A percentile compares a stretch with the other conserved stretches of the same genome.
Conservation (phyloP, 2,113 vertebrate genomes). For the rat (Rattus norvegicus) region DNA sequence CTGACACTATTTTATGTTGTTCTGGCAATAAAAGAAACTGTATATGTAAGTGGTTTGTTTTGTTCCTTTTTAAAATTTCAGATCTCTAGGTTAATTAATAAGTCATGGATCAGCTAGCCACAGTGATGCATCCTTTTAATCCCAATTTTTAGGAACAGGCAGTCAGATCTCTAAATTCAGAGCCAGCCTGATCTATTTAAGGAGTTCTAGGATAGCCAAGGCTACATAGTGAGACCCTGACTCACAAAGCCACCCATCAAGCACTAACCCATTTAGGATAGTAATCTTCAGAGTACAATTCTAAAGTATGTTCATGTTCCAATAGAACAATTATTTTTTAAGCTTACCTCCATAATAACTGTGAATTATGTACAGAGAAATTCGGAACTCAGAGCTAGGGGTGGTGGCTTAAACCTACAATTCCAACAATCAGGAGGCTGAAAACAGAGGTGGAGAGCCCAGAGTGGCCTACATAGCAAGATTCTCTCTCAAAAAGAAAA, state of each 20-base stretch:
- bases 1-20: slow-evolving; percentile 10
- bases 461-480: not conserved
- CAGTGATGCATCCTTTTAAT: not conserved
- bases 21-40: slow-evolving; percentile 54
- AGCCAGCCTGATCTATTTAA: not conserved
- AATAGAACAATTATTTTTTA: slow-evolving; percentile 23
- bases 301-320: slow-evolving; percentile 18
- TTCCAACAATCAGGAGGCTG: not conserved
- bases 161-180: not conserved
- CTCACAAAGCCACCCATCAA: slow-evolving; percentile 13
- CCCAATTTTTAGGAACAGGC: not conserved
- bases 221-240: not conserved
- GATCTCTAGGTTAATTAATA: not conserved
- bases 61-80: not conserved
- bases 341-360: slow-evolving; percentile 41
- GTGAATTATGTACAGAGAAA: slow-evolving; percentile 12
- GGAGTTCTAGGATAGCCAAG: not conserved
- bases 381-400: not conserved
- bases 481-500: not conserved
- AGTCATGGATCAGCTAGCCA: not conserved
- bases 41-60: slow-evolving; percentile 27
- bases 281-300: slow-evolving; percentile 45
- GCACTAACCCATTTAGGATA: slow-evolving; percentile 14
- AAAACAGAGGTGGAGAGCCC: not conserved
- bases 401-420: not conserved